Conservation (phyloP, 2,113 vertebrate genomes). For the Synodontis membranacea region DNA sequence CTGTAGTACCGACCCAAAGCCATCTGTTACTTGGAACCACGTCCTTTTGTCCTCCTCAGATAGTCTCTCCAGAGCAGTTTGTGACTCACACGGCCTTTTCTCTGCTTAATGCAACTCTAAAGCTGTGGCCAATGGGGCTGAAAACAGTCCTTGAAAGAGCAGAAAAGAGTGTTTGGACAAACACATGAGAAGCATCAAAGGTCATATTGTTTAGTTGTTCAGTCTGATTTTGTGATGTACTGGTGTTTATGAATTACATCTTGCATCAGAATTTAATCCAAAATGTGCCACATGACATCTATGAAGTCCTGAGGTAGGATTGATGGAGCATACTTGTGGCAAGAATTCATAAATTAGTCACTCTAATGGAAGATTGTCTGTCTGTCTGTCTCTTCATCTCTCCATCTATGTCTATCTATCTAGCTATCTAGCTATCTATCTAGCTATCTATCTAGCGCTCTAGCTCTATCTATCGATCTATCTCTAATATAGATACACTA, state of each 20-base stretch:
- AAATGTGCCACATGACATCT: neutral
- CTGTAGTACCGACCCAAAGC: conserved; percentile 6
- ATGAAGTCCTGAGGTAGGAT: too few species aligned
- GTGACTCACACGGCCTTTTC: neutral
- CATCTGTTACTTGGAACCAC: conserved; percentile 46
- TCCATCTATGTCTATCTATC: too few species aligned
- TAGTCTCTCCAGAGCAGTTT: neutral
- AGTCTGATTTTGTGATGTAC: neutral
- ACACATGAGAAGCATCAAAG: neutral
- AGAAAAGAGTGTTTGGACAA: conserved; percentile 21
- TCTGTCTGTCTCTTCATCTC: too few species aligned
- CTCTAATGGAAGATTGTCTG: too few species aligned
- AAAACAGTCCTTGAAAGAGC: neutral
- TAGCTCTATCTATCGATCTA: too few species aligned
- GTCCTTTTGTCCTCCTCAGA: conserved; percentile 8
- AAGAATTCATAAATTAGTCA: neutral
- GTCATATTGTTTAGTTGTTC: neutral
- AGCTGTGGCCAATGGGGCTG: neutral
- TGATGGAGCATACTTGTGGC: neutral
- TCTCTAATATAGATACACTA: too few species aligned
- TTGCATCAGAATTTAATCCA: neutral
- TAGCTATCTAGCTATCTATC: too few species aligned
- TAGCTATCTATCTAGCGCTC: too few species aligned
- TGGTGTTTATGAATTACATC: neutral
- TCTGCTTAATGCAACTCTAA: conserved; percentile 21